Evolutionary conservation across 2,113 vertebrate species (phyloP).

Genomic region (Willisornis vidua): DNA sequence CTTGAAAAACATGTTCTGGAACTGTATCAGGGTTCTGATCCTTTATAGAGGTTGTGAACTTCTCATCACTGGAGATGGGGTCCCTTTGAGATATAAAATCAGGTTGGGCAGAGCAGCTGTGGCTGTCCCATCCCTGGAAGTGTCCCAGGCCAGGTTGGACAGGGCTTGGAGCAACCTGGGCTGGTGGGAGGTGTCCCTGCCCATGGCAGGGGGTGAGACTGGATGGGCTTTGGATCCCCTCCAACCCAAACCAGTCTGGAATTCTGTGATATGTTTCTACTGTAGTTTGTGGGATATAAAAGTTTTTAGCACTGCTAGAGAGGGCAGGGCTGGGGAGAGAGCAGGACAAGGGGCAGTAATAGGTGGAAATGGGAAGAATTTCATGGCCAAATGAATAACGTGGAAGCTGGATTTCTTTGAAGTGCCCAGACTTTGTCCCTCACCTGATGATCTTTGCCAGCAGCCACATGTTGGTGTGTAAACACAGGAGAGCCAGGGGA

Average conservation of each 20-base stretch:
- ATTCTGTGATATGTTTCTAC: accelerated
- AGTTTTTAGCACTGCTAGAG: background rate
- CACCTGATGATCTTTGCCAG: background rate
- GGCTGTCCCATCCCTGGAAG: background rate
- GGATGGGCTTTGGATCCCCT: background rate
- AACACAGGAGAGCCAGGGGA: accelerated
- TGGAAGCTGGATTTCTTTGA: background rate
- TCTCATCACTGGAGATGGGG: background rate
- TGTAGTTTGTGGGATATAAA: accelerated
- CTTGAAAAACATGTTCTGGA: background rate
- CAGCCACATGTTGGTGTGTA: accelerated
- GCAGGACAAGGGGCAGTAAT: background rate
- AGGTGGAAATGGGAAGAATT: accelerated
- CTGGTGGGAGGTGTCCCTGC: background rate
- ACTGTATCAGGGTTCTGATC: background rate
- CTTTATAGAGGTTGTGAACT: background rate
- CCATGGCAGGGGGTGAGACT: accelerated
- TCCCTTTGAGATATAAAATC: background rate
- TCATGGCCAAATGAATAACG: accelerated
- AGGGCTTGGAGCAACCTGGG: background rate
- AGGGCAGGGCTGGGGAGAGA: accelerated
- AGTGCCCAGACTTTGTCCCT: background rate
- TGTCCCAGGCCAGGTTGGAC: background rate
- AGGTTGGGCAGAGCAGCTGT: background rate
- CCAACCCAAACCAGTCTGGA: background rate